Base-by-base conservation (phyloP, 2,888 invertebrate genomes). In the Trichogramma evanescens region DNA sequence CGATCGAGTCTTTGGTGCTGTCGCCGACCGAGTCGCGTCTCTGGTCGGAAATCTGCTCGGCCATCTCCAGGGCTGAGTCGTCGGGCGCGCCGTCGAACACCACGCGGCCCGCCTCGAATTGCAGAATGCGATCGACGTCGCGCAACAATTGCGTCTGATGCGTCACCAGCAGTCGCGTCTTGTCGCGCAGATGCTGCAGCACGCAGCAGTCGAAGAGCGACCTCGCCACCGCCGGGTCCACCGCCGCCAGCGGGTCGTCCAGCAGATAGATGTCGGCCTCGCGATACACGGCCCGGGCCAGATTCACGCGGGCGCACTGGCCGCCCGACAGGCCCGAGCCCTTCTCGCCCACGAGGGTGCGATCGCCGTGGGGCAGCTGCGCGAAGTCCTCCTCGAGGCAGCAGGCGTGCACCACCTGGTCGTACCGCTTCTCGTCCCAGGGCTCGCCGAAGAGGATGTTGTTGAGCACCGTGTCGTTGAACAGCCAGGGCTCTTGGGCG, bases 401-500 rank as follows among this genome's bases (percentile, higher is more conserved):
- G 70, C 88, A 88, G 0, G 82, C 86, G 50, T 79, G 81, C 9
- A 89, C 80, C 3, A 86, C 83, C 50, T 74, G 56, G 2, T 74
- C 71, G 59, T 87, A 88, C 70, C 84, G 81, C 57, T 81, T 81
- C 56, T 82, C 80, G 64, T 86, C 82, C 71, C 81, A 88, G 0
- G 82, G 79, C 66, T 83, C 78, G 0, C 93, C 93, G 75, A 95
- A 94, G 13, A 89, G 76, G 69, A 95, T 91, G 78, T 95, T 95
- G 72, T 93, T 91, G 56, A 89, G 81, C 2, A 95, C 83, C 1
- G 89, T 87, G 38, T 84, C 84, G 1, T 86, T 86, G 73, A 89
- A 89, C 0, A 89, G 84, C 94, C 94, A 95, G 8, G 94, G 84
- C 74, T 93, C 91, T 78, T 93, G 93, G 66, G 88, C 83, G 0